Evolutionary conservation across 1,140 invertebrate genomes (phyloP).

Genomic region (Drosophila ananassae): DNA sequence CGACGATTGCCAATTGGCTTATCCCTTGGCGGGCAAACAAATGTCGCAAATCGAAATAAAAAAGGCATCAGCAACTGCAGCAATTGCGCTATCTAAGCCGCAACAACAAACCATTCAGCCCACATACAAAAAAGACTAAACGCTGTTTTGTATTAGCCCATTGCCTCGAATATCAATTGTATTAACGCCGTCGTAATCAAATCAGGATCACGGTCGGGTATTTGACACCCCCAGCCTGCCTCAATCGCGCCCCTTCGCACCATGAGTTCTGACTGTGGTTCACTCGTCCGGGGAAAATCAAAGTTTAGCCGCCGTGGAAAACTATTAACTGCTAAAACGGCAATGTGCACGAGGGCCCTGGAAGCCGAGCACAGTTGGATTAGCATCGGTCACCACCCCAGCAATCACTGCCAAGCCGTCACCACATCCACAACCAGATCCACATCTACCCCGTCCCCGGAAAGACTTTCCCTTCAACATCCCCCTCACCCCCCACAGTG

Average conservation of each 20-base stretch:
- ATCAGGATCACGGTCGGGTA: slow-evolving; percentile 68
- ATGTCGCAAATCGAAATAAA: slow-evolving; percentile 59
- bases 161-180: slow-evolving; percentile 69
- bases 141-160: slow-evolving; percentile 46
- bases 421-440: slow-evolving; percentile 33
- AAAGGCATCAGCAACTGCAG: slow-evolving; percentile 68
- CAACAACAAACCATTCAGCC: slow-evolving; percentile 46
- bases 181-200: slow-evolving; percentile 77
- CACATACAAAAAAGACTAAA: slow-evolving; percentile 32
- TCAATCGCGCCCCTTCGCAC: neutral
- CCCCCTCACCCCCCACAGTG: neutral
- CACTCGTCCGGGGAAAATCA: slow-evolving; percentile 47
- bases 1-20: slow-evolving; percentile 44
- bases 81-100: slow-evolving; percentile 60
- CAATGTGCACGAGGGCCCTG: slow-evolving; percentile 59
- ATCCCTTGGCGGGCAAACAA: slow-evolving; percentile 56
- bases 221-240: slow-evolving; percentile 42
- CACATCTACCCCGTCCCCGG: slow-evolving; percentile 6
- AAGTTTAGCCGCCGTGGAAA: slow-evolving; percentile 57
- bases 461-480: neutral
- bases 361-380: slow-evolving; percentile 71
- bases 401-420: slow-evolving; percentile 62
- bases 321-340: slow-evolving; percentile 78
- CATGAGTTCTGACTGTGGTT: neutral
- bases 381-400: slow-evolving; percentile 73